Evolutionary conservation across 2,113 vertebrate species (phyloP), one percentile per base, ranked within the genome.

Genomic region (Ceyx margarethae): DNA sequence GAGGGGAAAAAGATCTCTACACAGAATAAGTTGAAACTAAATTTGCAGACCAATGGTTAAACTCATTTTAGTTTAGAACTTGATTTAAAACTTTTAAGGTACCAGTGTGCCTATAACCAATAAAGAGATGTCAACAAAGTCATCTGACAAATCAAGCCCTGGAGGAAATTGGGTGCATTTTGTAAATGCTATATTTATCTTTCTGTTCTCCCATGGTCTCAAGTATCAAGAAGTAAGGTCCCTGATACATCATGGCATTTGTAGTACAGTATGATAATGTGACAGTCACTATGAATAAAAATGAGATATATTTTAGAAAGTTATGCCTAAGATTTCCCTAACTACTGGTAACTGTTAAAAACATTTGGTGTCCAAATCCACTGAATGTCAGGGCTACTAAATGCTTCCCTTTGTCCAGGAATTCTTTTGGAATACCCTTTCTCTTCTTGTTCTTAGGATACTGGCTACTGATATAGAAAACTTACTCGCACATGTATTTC

Each of bases 401-500:
- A 23, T 26, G 5, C 29, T 4, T 81, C n/a, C 9, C 37, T 67
- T 42, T 58, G 15, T 65, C 18, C 35, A 33, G 6, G 46, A 48
- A 50, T 5, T 56, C 48, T 66, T 82, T 56, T 29, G 6, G 9
- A 84, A 64, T 11, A 86, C 2, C 10, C 5, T 28, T 67, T 74
- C 4, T 77, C 33, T 58, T 73, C n/a, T 62, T 53, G 17, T 71
- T 54, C 81, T 68, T 50, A 85, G n/a, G 12, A 45, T 40, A 64
- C 7, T 19, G 58, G 22, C 9, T 33, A 54, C 18, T 69, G 40
- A 54, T 33, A 26, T 0, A 14, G 77, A 85, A 81, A 82, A 96
- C 98, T 79, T 98, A 99, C 99, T 94, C 99, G 97, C 72, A 96
- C 96, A 75, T 99, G 98, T 90, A 99, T 97, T 95, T 99, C 99